phyloP scores from a whole-genome alignment of 2,113 vertebrate species.

The Dinomys branickii region DNA sequence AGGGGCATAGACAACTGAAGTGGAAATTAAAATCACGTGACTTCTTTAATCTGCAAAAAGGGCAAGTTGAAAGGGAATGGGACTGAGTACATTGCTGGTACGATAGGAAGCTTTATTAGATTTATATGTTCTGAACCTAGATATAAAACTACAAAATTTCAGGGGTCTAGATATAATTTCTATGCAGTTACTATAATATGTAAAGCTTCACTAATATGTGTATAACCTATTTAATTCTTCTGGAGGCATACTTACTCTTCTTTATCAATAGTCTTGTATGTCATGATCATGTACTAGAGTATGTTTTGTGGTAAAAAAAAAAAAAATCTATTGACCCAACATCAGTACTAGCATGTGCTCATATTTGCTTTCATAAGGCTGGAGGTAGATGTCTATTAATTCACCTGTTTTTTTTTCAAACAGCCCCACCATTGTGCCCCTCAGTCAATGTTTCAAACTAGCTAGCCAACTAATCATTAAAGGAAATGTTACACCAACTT shows the following conservation, averaged over 20 bases:
- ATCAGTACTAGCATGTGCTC: not conserved
- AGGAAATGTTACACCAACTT: not conserved
- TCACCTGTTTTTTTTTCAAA: not conserved
- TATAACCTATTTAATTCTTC: not conserved
- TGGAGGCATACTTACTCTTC: not conserved
- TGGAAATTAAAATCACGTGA: not conserved
- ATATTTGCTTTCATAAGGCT: not conserved
- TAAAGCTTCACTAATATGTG: not conserved
- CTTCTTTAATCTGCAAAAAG: conserved; percentile 12
- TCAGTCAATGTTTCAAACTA: not conserved
- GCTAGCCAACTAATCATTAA: not conserved
- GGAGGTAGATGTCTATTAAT: not conserved
- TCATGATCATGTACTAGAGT: not conserved
- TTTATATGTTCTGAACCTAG: not conserved
- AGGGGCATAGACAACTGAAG: not conserved
- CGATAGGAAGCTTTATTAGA: not conserved
- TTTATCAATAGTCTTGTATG: not conserved
- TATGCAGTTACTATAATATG: not conserved
- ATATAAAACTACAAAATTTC: not conserved
- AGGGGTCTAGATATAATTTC: not conserved
- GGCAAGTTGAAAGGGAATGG: not conserved
- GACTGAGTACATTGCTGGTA: not conserved
- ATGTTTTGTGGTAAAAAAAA: conserved; percentile 37
- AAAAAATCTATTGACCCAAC: not conserved
- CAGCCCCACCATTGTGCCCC: not conserved